Conservation (phyloP, 2,888 invertebrate species). For the Lithophane socia region DNA sequence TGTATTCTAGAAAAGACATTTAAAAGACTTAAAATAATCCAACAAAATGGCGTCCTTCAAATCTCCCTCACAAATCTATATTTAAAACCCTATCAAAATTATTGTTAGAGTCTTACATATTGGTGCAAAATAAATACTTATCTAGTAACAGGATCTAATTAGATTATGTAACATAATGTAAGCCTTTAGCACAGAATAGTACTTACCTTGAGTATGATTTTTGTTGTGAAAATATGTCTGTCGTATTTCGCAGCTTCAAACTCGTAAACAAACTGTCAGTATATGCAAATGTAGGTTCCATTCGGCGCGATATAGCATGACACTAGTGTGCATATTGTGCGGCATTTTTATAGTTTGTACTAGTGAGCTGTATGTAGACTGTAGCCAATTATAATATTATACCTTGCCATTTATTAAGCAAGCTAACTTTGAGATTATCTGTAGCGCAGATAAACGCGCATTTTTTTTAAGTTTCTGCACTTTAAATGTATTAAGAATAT, state of each 20-base stretch:
- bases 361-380: constrained; percentile 15
- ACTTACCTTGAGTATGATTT: background rate
- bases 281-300: constrained; percentile 20
- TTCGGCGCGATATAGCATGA: background rate
- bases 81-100: constrained; percentile 1
- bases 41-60: background rate
- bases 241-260: constrained; percentile 40
- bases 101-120: background rate
- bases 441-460: constrained; percentile 6
- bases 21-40: background rate
- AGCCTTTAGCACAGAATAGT: background rate
- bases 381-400: background rate
- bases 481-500: background rate
- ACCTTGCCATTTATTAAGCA: constrained; percentile 10
- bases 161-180: constrained; percentile 1
- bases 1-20: constrained; percentile 8
- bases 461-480: background rate
- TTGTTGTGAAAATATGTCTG: background rate
- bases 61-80: background rate
- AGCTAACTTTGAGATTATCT: constrained; percentile 37
- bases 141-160: background rate
- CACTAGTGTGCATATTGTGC: background rate
- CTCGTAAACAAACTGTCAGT: constrained; percentile 1
- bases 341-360: constrained; percentile 17
- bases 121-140: constrained; percentile 1